Percentiles rank a stretch among this genome's conserved stretches.
phyloP scores from a whole-genome alignment of 64 coral and sea anemone genomes.

The Acropora yongei region DNA sequence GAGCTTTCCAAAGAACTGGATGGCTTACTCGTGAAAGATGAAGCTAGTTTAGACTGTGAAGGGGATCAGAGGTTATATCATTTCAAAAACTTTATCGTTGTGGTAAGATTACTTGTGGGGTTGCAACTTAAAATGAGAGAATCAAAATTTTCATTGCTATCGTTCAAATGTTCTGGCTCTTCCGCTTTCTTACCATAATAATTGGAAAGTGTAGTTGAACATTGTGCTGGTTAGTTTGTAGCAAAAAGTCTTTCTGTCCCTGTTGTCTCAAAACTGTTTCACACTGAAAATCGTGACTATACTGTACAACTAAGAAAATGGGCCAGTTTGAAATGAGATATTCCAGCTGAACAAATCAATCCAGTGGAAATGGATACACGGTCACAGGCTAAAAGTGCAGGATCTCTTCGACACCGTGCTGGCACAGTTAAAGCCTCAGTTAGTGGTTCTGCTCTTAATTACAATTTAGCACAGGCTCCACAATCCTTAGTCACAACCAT shows the following conservation, averaged over 20 bases:
- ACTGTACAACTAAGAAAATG: constrained; percentile 57
- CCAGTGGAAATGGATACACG: constrained; percentile 21
- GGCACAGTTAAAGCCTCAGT: constrained; percentile 28
- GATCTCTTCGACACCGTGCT: constrained; percentile 42
- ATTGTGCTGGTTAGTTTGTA: too few species aligned
- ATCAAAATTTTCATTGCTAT: too few species aligned
- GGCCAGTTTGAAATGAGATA: constrained; percentile 22
- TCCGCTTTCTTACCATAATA: too few species aligned
- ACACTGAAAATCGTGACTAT: constrained; percentile 64
- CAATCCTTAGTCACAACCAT: not conserved
- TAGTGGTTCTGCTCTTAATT: too few species aligned
- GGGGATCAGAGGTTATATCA: too few species aligned
- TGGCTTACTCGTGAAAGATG: not conserved
- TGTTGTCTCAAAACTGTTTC: constrained; percentile 21
- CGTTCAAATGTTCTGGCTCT: too few species aligned
- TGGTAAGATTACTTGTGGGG: too few species aligned
- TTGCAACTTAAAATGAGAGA: too few species aligned
- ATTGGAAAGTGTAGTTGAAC: not conserved
- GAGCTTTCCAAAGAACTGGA: not conserved
- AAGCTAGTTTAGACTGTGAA: not conserved
- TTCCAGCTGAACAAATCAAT: constrained; percentile 55
- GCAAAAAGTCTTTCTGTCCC: too few species aligned
- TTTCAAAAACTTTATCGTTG: too few species aligned
- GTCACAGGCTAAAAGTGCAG: constrained; percentile 35
- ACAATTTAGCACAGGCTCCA: not conserved